Evolutionary conservation across 2,888 invertebrate genomes (phyloP), one percentile per base, ranked within the genome.

Genomic region (Thalpophila matura): DNA sequence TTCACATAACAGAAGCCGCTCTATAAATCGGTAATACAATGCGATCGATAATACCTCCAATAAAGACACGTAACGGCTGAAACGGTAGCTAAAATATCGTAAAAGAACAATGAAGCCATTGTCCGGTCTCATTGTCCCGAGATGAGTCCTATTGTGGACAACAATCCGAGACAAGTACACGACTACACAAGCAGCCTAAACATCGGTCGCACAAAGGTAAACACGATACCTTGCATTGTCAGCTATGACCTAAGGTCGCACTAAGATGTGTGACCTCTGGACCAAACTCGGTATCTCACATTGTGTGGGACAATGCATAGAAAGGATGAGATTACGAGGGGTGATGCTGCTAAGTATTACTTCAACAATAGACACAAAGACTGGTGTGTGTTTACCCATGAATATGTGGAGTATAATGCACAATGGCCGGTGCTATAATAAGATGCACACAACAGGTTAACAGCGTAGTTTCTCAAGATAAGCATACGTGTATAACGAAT

Each of bases 311-410:
- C 91, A 91, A 92, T 88, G 83, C 84, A 83, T 64, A 87, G 86
- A 91, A 89, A 87, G 82, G 91, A 90, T 83, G 86, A 82, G 86
- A 92, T 91, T 89, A 89, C 86, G 88, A 93, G 92, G 94, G 94
- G 91, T 89, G 92, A 93, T 88, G 89, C 89, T 91, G 93, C 92
- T 93, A 94, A 94, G 94, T 93, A 94, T 92, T 88, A 88, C 89
- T 76, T 77, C 78, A 85, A 95, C 94, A 94, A 94, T 91, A 81
- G 86, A 83, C 79, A 94, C 91, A 95, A 94, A 92, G 90, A 83
- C 79, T 80, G 90, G 91, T 93, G 94, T 94, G 91, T 95, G 95
- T 95, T 95, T 95, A 94, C 94, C 91, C 93, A 95, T 95, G 95
- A 95, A 95, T 92, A 92, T 91, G 88, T 89, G 88, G 86, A 89